These are phyloP conservation scores for Ceratina japonica DNA, from an alignment of 1,140 invertebrate genomes.

Conservation along the genomic window DNA sequence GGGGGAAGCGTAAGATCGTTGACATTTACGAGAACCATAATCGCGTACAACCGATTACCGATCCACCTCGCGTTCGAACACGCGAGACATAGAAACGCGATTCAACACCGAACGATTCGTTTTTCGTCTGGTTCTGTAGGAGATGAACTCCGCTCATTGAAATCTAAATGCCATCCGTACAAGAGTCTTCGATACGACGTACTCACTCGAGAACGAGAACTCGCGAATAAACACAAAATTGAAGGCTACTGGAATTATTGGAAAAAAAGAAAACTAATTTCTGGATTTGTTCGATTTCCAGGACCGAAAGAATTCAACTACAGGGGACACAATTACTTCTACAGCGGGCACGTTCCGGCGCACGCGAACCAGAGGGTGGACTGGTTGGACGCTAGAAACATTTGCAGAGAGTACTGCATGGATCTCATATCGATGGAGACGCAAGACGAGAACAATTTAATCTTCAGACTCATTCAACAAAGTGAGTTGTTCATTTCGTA, in stretches of 20 bases:
- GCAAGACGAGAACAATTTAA: conserved; percentile 93
- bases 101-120: conserved; percentile 29
- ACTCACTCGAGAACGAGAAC: no score
- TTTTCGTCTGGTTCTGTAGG: not conserved
- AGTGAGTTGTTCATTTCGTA: conserved; percentile 80
- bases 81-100: not conserved
- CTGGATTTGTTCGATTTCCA: conserved; percentile 74
- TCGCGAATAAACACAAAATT: no score
- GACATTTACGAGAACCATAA: conserved; percentile 73
- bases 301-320: conserved; percentile 94
- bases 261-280: not conserved
- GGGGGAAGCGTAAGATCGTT: conserved; percentile 68
- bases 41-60: conserved; percentile 65
- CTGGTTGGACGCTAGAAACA: conserved; percentile 94
- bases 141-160: no score
- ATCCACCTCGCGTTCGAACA: conserved; percentile 21
- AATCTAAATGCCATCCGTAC: no score
- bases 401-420: conserved; percentile 95
- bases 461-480: conserved; percentile 91
- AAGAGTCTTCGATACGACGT: no score
- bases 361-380: conserved; percentile 89
- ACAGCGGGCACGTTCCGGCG: conserved; percentile 89
- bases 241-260: not conserved
- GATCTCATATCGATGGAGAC: conserved; percentile 93
- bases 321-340: conserved; percentile 93